Conservation (phyloP, 2,113 vertebrate species). For the Amia ocellicauda region DNA sequence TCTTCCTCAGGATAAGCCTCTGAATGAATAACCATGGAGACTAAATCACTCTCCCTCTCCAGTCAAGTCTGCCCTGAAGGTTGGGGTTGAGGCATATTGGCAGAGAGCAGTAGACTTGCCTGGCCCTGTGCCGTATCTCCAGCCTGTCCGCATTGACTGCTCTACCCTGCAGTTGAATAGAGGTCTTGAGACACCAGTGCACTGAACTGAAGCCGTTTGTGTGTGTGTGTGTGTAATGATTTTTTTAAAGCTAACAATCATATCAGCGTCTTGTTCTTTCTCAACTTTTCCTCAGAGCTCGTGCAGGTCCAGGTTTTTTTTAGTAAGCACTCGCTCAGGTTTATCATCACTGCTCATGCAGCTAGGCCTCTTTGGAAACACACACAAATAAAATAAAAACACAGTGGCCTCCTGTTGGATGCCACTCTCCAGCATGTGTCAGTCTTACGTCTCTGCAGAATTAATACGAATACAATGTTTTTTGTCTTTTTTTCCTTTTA, state of each 20-base stretch:
- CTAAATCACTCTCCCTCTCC: constrained; percentile 34
- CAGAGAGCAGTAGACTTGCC: constrained; percentile 28
- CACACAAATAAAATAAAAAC: too few relatives aligned
- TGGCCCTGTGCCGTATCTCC: constrained; percentile 42
- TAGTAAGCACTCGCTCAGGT: constrained; percentile 46
- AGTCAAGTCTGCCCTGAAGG: constrained; percentile 38
- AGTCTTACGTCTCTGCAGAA: constrained; percentile 45
- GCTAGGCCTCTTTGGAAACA: constrained; percentile 26
- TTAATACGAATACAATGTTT: constrained; percentile 52
- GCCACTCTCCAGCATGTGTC: constrained; percentile 51
- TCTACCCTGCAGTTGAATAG: constrained; percentile 38
- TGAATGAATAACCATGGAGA: constrained; percentile 38
- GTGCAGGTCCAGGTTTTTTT: constrained; percentile 24
- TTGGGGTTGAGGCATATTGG: constrained; percentile 43
- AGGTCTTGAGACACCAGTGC: constrained; percentile 39
- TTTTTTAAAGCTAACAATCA: constrained; percentile 37
- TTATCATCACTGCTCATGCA: constrained; percentile 62
- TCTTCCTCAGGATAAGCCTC: constrained; percentile 34
- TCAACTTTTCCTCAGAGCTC: constrained; percentile 30
- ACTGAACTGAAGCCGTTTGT: constrained; percentile 38
- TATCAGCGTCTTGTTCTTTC: constrained; percentile 36
- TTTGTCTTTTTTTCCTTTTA: constrained; percentile 44
- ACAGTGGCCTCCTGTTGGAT: constrained; percentile 39
- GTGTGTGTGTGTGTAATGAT: constrained; percentile 24
- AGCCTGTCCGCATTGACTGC: constrained; percentile 33